A percentile compares a stretch with the other conserved stretches of the same genome.
phyloP scores from a whole-genome alignment of 2,888 invertebrate species.

The Gymnosoma rotundatum region DNA sequence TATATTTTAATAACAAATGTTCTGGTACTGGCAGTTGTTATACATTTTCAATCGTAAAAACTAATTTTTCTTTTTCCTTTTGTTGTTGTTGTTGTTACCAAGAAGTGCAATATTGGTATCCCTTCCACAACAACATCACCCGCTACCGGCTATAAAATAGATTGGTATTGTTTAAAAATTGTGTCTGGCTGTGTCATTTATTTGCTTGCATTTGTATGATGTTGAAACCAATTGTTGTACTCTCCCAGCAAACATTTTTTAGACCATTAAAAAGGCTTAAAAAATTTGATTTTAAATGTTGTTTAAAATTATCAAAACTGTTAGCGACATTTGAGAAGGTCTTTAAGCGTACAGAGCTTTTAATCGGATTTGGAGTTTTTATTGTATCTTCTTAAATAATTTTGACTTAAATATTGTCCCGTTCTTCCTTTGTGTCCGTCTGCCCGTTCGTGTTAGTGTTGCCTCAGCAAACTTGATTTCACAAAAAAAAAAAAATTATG shows the following conservation, averaged over 20 bases:
- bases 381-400: too few relatives aligned
- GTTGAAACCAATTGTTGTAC: not conserved
- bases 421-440: too few relatives aligned
- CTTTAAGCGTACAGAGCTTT: too few relatives aligned
- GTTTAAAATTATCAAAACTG: too few relatives aligned
- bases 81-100: not conserved
- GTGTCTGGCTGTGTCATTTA: conserved; percentile 38
- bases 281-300: too few relatives aligned
- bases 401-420: too few relatives aligned
- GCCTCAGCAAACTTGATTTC: too few relatives aligned
- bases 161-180: conserved; percentile 52
- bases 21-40: conserved; percentile 32
- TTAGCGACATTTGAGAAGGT: too few relatives aligned
- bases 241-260: conserved; percentile 8
- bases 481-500: too few relatives aligned
- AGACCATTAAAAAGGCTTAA: too few relatives aligned
- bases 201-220: conserved; percentile 15
- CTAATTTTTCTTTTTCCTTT: conserved; percentile 12
- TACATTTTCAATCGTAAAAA: conserved; percentile 39
- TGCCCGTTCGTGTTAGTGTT: too few relatives aligned
- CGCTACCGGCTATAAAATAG: conserved; percentile 35
- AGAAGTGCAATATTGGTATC: not conserved
- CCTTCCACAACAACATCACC: conserved; percentile 6
- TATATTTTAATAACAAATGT: conserved; percentile 27
- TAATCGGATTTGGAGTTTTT: too few relatives aligned